Evolutionary conservation across 2,113 vertebrate species (phyloP).

Genomic region (Herpetotheres cachinnans): DNA sequence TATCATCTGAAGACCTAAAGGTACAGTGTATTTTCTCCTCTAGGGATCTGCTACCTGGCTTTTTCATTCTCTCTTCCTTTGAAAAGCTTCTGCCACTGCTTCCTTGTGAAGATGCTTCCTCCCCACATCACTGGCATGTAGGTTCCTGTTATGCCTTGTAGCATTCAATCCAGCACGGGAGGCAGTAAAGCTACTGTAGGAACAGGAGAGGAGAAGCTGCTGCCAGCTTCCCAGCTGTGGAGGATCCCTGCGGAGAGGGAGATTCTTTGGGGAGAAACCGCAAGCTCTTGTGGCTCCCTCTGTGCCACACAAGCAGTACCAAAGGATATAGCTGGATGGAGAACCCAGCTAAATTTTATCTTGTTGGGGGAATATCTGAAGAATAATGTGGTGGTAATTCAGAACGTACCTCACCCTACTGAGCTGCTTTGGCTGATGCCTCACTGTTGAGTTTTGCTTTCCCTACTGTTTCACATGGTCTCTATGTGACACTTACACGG

Average conservation of each 20-base stretch:
- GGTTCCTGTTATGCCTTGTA: neutral
- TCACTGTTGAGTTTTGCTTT: neutral
- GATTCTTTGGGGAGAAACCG: neutral
- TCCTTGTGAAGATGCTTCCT: neutral
- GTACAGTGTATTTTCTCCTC: constrained; percentile 5
- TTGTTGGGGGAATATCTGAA: neutral
- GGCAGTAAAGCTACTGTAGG: neutral
- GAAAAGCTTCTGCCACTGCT: neutral
- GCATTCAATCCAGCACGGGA: fast-evolving
- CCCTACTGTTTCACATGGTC: neutral
- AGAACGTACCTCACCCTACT: neutral
- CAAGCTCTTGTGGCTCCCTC: fast-evolving
- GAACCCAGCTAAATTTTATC: neutral
- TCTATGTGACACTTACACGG: neutral
- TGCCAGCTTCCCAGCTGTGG: neutral
- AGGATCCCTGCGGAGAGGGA: fast-evolving
- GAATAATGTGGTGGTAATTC: neutral
- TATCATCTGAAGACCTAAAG: neutral
- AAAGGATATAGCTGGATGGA: neutral
- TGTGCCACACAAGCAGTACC: neutral
- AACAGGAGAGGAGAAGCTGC: neutral
- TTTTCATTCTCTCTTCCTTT: neutral
- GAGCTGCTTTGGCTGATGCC: neutral
- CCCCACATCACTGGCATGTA: neutral
- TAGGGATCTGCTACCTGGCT: neutral